Evolutionary conservation across 2,888 invertebrate genomes (phyloP).

Genomic region (Lysandra bellargus): DNA sequence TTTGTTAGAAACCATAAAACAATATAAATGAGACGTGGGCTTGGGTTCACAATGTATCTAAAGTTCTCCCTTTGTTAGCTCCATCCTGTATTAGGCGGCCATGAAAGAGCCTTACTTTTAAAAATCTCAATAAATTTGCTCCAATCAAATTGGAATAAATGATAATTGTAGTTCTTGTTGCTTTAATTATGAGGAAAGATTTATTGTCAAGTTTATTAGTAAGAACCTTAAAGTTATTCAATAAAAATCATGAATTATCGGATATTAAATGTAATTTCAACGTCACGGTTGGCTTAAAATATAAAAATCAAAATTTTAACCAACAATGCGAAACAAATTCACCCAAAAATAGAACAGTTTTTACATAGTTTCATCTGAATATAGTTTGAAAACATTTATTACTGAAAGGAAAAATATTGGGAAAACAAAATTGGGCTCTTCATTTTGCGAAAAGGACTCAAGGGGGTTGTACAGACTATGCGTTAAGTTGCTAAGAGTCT

Average conservation of each 20-base stretch:
- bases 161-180: background rate
- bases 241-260: too few species aligned
- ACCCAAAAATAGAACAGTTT: background rate
- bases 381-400: background rate
- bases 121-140: background rate
- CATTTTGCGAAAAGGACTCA: conserved; percentile 21
- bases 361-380: background rate
- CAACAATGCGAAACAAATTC: background rate
- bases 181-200: background rate
- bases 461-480: conserved; percentile 7
- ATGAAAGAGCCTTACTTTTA: conserved; percentile 5
- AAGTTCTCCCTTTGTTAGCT: conserved; percentile 47
- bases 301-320: background rate
- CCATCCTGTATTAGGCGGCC: background rate
- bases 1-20: conserved; percentile 69
- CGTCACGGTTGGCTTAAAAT: background rate
- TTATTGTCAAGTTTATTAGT: background rate
- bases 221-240: background rate
- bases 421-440: conserved; percentile 5
- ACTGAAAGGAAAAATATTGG: conserved; percentile 10
- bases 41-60: conserved; percentile 45
- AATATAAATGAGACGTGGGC: conserved; percentile 72
- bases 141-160: background rate
- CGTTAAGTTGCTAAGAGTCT: conserved; percentile 24
- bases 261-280: too few species aligned